Evolutionary conservation across 2,888 invertebrate genomes (phyloP), one percentile per base, ranked within the genome.

Genomic region (Euclidia mi): DNA sequence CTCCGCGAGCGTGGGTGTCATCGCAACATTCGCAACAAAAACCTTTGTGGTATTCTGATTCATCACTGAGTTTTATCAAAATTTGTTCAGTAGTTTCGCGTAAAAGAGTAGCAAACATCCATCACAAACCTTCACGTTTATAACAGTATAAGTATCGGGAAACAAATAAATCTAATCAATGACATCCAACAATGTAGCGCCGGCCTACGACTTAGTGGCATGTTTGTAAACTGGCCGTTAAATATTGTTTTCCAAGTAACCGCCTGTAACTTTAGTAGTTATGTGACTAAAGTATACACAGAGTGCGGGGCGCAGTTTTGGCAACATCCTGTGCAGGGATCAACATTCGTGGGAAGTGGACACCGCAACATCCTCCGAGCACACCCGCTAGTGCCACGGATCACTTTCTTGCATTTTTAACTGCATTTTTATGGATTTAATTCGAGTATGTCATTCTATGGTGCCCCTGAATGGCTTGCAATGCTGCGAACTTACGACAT

Each of bases 311-410:
- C 71, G 74, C 65, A 88, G 89, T 92, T 93, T 94, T 88, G 90
- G 93, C 89, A 94, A 94, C 94, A 94, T 94, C 92, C 94, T 91
- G 91, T 83, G 67, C 34, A 71, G 69, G 66, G 81, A 84, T 80
- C 89, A 90, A 90, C 92, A 89, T 64, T 50, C 71, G 66, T 75
- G 85, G 93, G 94, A 93, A 89, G 90, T 91, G 87, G 86, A 88
- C 88, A 90, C 91, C 92, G 92, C 92, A 92, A 94, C 94, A 94
- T 94, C 94, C 94, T 65, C 61, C 74, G 67, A 66, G 74, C 73
- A 75, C 71, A 63, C 56, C 50, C 35, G 56, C 17, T 50, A 37
- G 34, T 48, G 57, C 59, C 57, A 2, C 37, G 3, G 10, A 40
- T 29, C 50, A 59, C 58, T n/a, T 60, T 65, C 71, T 61, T 61